Percentiles rank a stretch among this genome's conserved stretches.
phyloP scores from a whole-genome alignment of 2,113 vertebrate genomes.

The Deroptyus accipitrinus region DNA sequence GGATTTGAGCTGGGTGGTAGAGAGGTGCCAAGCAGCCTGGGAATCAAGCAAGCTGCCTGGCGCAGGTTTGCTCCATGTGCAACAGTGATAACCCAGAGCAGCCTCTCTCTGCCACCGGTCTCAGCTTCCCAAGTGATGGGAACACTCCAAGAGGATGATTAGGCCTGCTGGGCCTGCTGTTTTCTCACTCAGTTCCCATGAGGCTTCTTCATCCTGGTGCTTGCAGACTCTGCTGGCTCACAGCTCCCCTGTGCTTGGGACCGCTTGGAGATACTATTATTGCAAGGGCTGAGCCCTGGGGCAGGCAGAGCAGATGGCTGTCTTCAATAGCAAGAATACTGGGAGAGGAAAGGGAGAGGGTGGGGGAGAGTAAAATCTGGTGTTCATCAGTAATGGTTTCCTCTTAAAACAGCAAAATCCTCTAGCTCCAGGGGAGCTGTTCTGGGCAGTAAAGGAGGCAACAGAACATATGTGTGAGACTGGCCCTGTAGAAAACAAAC shows the following conservation, averaged over 20 bases:
- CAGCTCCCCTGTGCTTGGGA: neutral
- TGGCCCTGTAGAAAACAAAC: neutral
- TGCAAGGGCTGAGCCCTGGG: neutral
- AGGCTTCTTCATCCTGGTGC: neutral
- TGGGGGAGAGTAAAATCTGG: neutral
- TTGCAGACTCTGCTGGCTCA: neutral
- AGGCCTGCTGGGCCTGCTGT: neutral
- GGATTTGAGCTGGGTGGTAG: neutral
- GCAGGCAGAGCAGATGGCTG: slow-evolving; percentile 16
- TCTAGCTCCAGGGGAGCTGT: neutral
- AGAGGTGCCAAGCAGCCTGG: neutral
- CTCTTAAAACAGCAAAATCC: neutral
- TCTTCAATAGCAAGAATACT: neutral
- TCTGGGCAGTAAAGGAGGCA: neutral
- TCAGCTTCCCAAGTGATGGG: neutral
- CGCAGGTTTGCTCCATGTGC: neutral
- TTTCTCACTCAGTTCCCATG: neutral
- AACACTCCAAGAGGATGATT: neutral
- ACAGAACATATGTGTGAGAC: neutral
- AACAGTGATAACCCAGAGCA: neutral
- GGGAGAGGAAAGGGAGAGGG: neutral
- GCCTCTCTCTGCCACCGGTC: accelerated
- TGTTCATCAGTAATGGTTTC: neutral
- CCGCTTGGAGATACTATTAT: neutral
- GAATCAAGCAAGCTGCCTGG: neutral